Conservation (phyloP, 2,797 vertebrate species). For the Morelia viridis region DNA sequence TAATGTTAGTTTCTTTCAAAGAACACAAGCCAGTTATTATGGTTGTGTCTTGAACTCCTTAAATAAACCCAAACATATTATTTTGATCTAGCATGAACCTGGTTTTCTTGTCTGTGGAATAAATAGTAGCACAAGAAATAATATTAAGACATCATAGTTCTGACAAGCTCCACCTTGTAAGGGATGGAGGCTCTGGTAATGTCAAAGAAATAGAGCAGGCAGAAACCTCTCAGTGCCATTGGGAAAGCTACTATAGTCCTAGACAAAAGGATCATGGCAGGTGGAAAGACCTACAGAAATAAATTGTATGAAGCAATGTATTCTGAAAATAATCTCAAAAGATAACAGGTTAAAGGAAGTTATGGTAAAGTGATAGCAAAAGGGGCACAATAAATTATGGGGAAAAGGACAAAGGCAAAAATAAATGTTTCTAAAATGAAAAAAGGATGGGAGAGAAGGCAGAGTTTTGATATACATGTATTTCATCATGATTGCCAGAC, state of each 20-base stretch:
- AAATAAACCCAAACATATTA: not conserved
- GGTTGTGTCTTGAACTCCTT: not conserved
- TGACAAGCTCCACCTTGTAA: not conserved
- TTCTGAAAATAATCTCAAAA: not conserved
- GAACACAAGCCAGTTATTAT: slow-evolving; percentile 20
- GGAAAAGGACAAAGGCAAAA: not conserved
- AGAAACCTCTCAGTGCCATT: not conserved
- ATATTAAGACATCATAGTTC: not conserved
- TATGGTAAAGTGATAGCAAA: not conserved
- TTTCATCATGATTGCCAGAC: not conserved
- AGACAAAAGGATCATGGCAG: not conserved
- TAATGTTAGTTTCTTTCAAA: not conserved
- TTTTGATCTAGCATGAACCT: not conserved
- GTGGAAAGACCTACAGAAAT: not conserved
- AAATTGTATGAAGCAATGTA: not conserved
- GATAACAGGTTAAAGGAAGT: not conserved
- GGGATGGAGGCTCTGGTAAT: not conserved
- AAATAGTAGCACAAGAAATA: not conserved
- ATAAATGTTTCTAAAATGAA: not conserved
- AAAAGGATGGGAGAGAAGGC: not conserved
- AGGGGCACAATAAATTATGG: not conserved
- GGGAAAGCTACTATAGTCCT: not conserved
- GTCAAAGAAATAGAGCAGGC: not conserved
- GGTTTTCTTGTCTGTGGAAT: not conserved
- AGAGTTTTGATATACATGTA: not conserved